phyloP scores from a whole-genome alignment of 2,113 vertebrate species.

The Prolemur simus region DNA sequence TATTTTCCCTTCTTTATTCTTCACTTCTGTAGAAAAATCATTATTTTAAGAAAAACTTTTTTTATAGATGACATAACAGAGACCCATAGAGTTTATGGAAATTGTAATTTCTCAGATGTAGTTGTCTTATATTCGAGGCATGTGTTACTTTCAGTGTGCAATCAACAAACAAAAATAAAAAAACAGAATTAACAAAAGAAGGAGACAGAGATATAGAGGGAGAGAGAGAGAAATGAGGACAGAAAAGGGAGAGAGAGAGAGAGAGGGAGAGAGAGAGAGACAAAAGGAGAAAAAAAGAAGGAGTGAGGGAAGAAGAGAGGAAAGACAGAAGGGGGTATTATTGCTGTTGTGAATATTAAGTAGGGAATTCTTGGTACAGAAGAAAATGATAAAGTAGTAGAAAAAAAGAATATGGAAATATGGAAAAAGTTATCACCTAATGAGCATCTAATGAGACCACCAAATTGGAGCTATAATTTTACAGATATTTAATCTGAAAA shows the following conservation, averaged over 20 bases:
- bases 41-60: constrained; percentile 33
- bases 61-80: background rate
- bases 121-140: background rate
- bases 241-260: background rate
- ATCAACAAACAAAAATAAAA: background rate
- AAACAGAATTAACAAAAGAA: background rate
- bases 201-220: background rate
- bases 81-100: background rate
- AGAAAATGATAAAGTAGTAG: background rate
- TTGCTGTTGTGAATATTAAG: background rate
- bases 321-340: background rate
- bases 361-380: background rate
- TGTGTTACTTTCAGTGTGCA: background rate
- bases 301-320: background rate
- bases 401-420: background rate
- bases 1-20: background rate
- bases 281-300: background rate
- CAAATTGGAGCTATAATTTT: background rate
- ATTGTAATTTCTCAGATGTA: background rate
- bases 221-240: no score
- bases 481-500: background rate
- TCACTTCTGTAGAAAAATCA: constrained; percentile 1
- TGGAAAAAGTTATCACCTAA: background rate
- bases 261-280: background rate
- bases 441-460: background rate